Evolutionary conservation across 2,113 vertebrate genomes (phyloP), one percentile per base, ranked within the genome.

Genomic region (Ophthalmolycus amberensis): DNA sequence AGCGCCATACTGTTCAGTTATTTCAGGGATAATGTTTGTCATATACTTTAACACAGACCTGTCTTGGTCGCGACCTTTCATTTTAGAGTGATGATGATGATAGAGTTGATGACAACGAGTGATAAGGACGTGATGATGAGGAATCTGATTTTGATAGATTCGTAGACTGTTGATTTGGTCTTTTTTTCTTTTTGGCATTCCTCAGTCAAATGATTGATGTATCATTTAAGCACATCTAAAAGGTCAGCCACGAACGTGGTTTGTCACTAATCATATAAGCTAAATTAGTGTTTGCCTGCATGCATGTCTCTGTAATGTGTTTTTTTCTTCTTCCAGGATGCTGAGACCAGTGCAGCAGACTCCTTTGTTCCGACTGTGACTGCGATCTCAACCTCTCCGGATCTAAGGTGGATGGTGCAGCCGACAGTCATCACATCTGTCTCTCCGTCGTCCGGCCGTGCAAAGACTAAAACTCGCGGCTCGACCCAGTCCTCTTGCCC

Each of bases 321-420:
- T 4, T 9, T 63, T 37, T 9, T 73, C 63, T 9, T 68, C 34
- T 9, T 73, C 63, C 89, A 98, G 97, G 96, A 97, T 76, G 77
- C 89, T 22, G 96, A 96, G 32, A 86, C 94, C 80, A 82, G 94
- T 3, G 94, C 92, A 75, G 94, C 95, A 71, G 96, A 94, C 63
- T 85, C 94, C 92, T 97, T 97, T 90, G 96, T 96, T 83, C 97
- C 97, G 50, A 96, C 95, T 5, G 95, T 96, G 90, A 97, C 96
- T 63, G 95, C 96, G 74, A 95, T 97, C 87, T 97, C 96, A 18
- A 96, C 95, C 64, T 96, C 96, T 25, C 95, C 95, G n/a, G 96
- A 96, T 88, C 93, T 96, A 52, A 96, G 95, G 89, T 97, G 96
- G 96, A 94, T 96, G 93, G 96, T 97, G 83, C 96, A 97, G 88